Percentiles rank a stretch among this genome's conserved stretches.
Evolutionary conservation across 2,888 invertebrate genomes (phyloP).

Genomic region (Taenaris catops): DNA sequence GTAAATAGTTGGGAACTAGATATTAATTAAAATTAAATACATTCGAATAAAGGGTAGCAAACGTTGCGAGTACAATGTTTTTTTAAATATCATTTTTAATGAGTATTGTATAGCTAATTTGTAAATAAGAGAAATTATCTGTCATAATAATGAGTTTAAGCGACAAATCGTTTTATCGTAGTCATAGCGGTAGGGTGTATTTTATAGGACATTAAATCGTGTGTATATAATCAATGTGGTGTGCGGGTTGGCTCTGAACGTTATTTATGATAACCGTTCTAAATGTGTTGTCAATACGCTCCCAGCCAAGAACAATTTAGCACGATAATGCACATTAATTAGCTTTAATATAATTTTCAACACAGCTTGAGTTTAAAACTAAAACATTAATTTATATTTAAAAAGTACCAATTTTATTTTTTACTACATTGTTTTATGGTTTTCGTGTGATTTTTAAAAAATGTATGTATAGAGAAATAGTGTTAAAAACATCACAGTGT

Average conservation of each 20-base stretch:
- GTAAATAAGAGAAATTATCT: constrained; percentile 78
- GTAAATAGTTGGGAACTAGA: constrained; percentile 56
- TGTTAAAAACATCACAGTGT: constrained; percentile 50
- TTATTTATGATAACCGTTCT: constrained; percentile 12
- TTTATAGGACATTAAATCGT: constrained; percentile 47
- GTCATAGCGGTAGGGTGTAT: constrained; percentile 71
- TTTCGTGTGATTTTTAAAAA: constrained; percentile 27
- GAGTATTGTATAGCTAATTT: constrained; percentile 72
- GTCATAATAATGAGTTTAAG: constrained; percentile 77
- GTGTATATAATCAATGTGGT: constrained; percentile 56
- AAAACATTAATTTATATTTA: constrained; percentile 25
- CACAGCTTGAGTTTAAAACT: constrained; percentile 52
- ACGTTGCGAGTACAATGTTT: constrained; percentile 74
- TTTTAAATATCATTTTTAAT: constrained; percentile 47
- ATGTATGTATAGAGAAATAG: constrained; percentile 11
- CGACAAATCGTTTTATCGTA: constrained; percentile 76
- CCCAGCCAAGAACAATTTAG: constrained; percentile 32
- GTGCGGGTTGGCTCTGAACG: constrained; percentile 30
- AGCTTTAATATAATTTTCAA: constrained; percentile 60
- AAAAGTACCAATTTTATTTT: constrained; percentile 11
- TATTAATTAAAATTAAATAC: constrained; percentile 60
- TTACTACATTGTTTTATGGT: constrained; percentile 28
- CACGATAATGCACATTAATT: constrained; percentile 65
- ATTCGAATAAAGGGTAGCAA: constrained; percentile 65
- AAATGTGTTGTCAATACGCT: constrained; percentile 10